Evolutionary conservation across 2,113 vertebrate species (phyloP), one percentile per base, ranked within the genome.

Genomic region (Sigmodon hispidus): DNA sequence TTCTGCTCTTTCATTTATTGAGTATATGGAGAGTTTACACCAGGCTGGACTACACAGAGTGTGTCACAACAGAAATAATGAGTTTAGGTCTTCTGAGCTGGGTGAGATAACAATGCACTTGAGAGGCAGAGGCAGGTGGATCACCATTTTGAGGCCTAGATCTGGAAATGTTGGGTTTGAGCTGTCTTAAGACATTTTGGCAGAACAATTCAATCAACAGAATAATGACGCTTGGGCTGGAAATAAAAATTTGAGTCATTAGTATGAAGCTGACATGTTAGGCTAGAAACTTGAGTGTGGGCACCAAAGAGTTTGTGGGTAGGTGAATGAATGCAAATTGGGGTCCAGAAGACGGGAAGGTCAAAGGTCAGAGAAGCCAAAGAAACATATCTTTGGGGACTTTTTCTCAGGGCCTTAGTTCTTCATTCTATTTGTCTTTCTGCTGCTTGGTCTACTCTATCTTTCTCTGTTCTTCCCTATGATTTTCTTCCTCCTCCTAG

Each of bases 311-410:
- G 59, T 45, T 2, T 69, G 63, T 69, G 52, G 52, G 12, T 59
- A 43, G 57, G 65, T 36, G 57, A 57, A 69, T 24, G 50, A 75
- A 31, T 43, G 5, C 63, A 61, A 67, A 11, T n/a, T 83, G 40
- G 36, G 57, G 16, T 73, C 69, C 5, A 1, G 43, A 63, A 24
- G 40, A 26, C 57, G 15, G 34, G 79, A 83, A 83, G 55, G 34
- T 72, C 87, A 67, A 12, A 72, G 86, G 69, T 93, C 70, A 87
- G 83, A 92, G 89, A 40, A 84, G 81, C 36, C 52, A 52, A 59
- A 61, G 79, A 75, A 75, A 15, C 65, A 86, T 26, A 5, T 17
- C 61, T n/a, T n/a, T 24, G 22, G 59, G 59, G 59, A 61, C 59
- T 61, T 61, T 61, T 26, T 61, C 59, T 61, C 22, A 61, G 59